These are phyloP conservation scores for Sphenopsis melanotis DNA, from an alignment of 2,797 vertebrate genomes.

Conservation along the genomic window DNA sequence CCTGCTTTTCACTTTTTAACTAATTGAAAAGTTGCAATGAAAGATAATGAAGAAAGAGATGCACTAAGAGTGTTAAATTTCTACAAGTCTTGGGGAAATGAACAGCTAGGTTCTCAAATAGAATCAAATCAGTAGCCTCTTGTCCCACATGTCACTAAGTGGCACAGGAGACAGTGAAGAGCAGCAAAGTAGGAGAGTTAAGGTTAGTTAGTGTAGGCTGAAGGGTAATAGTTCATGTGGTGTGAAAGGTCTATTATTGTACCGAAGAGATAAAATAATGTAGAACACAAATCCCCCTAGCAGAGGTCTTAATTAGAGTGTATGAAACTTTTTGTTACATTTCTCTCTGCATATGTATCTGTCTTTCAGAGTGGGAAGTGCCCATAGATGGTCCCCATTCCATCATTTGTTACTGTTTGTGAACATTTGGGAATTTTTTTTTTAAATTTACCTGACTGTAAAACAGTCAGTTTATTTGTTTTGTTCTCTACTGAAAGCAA, in stretches of 20 bases:
- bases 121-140: neutral
- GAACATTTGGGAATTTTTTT: neutral
- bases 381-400: neutral
- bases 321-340: neutral
- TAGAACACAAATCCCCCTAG: neutral
- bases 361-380: neutral
- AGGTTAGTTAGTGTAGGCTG: neutral
- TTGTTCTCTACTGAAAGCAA: neutral
- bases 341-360: neutral
- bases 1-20: neutral
- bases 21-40: neutral
- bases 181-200: neutral
- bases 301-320: neutral
- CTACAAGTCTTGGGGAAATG: neutral
- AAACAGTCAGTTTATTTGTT: neutral
- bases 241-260: neutral
- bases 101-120: neutral
- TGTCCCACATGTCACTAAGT: fast-evolving
- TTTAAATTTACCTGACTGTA: neutral
- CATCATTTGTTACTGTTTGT: neutral
- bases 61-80: neutral
- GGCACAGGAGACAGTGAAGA: neutral
- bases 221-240: neutral
- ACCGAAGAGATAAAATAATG: neutral
- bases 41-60: neutral